These are phyloP conservation scores for Sorex maritimensis DNA, from an alignment of 2,797 vertebrate genomes.

Conservation along the genomic window DNA sequence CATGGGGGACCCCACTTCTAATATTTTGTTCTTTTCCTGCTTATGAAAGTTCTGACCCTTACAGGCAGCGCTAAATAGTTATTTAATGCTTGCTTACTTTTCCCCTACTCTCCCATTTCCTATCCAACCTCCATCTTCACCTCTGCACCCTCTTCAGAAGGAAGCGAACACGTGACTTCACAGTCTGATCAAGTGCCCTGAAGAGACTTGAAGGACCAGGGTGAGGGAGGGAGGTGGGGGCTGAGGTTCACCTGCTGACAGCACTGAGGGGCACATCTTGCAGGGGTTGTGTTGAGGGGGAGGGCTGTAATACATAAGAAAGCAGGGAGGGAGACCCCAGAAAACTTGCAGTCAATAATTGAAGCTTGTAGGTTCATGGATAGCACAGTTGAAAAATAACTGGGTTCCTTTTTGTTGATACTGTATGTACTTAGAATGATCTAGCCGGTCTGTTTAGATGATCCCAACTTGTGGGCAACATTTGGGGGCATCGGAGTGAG, in stretches of 20 bases:
- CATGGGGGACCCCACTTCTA: neutral
- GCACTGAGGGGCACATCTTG: too few species aligned
- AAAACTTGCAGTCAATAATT: neutral
- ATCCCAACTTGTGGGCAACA: too few species aligned
- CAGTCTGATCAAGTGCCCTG: neutral
- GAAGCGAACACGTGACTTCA: neutral
- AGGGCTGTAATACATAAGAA: neutral
- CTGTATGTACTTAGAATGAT: too few species aligned
- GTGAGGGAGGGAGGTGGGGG: neutral
- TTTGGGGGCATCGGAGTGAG: too few species aligned
- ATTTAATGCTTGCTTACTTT: conserved; percentile 1
- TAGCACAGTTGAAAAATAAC: neutral
- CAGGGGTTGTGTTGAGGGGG: neutral
- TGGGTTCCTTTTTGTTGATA: too few species aligned
- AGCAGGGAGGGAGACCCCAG: neutral
- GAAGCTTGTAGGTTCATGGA: neutral
- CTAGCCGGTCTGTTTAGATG: too few species aligned
- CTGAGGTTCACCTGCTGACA: neutral
- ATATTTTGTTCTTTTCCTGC: conserved; percentile 26
- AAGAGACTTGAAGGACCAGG: conserved; percentile 3
- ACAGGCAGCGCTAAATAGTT: neutral
- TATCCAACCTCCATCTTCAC: neutral
- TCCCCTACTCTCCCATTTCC: neutral
- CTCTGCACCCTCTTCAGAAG: neutral
- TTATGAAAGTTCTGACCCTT: conserved; percentile 1